Conservation (phyloP, 2,888 invertebrate genomes). For the Amorpha juglandis region DNA sequence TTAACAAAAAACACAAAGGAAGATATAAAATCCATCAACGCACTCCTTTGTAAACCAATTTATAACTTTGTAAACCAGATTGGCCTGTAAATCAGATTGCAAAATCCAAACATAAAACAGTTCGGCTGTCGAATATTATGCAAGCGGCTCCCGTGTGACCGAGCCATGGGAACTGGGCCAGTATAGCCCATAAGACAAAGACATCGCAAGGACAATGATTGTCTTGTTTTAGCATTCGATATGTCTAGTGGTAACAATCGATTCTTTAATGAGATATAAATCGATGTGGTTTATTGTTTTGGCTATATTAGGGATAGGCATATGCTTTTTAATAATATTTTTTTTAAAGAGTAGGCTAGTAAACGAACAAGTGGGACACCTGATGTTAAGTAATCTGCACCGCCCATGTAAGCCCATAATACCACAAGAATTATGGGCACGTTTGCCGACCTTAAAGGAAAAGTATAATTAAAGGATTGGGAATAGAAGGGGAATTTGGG, state of each 20-base stretch:
- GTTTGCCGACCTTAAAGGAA: too few relatives aligned
- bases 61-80: constrained; percentile 3
- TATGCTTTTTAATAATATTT: too few relatives aligned
- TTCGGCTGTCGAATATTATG: constrained; percentile 21
- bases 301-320: too few relatives aligned
- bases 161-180: constrained; percentile 45
- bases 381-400: too few relatives aligned
- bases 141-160: constrained; percentile 21
- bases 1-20: constrained; percentile 1
- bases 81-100: neutral
- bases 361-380: too few relatives aligned
- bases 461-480: too few relatives aligned
- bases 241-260: constrained; percentile 1
- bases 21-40: neutral
- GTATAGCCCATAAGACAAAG: constrained; percentile 27
- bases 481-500: too few relatives aligned
- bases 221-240: constrained; percentile 20
- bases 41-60: neutral
- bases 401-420: too few relatives aligned
- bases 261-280: neutral
- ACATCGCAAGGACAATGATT: constrained; percentile 33
- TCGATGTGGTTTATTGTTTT: neutral
- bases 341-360: too few relatives aligned
- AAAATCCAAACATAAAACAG: constrained; percentile 16
- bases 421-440: too few relatives aligned